Evolutionary conservation across 1,140 invertebrate genomes (phyloP).

Genomic region (Drosophila jambulina): DNA sequence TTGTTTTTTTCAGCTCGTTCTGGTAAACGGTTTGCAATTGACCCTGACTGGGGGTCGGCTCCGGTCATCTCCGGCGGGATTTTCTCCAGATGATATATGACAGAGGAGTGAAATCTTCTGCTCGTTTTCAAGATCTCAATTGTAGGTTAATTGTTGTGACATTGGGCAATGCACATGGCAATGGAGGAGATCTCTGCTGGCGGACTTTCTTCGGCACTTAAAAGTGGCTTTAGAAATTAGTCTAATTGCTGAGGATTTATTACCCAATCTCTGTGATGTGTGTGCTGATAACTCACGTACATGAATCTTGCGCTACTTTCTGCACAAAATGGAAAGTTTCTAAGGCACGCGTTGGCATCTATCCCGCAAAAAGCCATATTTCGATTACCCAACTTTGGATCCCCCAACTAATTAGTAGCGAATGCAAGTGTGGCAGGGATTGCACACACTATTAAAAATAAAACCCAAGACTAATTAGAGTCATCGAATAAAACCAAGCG

Average conservation of each 20-base stretch:
- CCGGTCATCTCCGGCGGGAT: slow-evolving; percentile 46
- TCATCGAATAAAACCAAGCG: slow-evolving; percentile 36
- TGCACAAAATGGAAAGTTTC: slow-evolving; percentile 55
- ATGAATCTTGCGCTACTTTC: slow-evolving; percentile 29
- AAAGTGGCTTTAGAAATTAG: slow-evolving; percentile 50
- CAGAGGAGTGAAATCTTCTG: slow-evolving; percentile 71
- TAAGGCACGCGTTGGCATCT: slow-evolving; percentile 6
- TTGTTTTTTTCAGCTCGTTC: slow-evolving; percentile 9
- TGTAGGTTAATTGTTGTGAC: slow-evolving; percentile 77
- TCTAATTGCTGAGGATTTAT: slow-evolving; percentile 50
- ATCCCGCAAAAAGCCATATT: not conserved
- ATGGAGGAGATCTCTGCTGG: slow-evolving; percentile 13
- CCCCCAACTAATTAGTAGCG: slow-evolving; percentile 53
- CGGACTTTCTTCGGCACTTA: slow-evolving; percentile 68
- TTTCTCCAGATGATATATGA: slow-evolving; percentile 64
- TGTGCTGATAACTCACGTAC: slow-evolving; percentile 45
- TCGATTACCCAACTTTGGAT: slow-evolving; percentile 20
- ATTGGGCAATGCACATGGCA: slow-evolving; percentile 67
- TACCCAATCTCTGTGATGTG: slow-evolving; percentile 47
- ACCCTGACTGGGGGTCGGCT: slow-evolving; percentile 51
- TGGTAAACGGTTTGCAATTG: slow-evolving; percentile 46
- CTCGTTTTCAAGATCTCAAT: slow-evolving; percentile 67
- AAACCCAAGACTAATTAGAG: slow-evolving; percentile 61
- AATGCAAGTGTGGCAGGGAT: slow-evolving; percentile 43
- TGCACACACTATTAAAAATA: slow-evolving; percentile 23